These are phyloP conservation scores for Drosophila pseudotalamancana DNA, from an alignment of 2,888 invertebrate species.

Conservation along the genomic window DNA sequence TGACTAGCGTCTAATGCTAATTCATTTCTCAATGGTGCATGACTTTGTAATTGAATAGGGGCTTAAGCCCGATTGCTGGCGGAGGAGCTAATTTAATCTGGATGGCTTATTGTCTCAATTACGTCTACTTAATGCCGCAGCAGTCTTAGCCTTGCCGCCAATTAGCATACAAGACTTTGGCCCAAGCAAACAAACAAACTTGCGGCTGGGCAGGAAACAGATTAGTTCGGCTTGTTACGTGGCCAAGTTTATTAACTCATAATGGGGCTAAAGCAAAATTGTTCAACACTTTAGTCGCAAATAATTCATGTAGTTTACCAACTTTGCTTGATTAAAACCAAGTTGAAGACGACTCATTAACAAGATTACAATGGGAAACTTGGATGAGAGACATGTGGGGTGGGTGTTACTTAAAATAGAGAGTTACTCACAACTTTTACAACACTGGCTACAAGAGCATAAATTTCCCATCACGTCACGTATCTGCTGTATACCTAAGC, in stretches of 20 bases:
- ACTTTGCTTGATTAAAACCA: conserved; percentile 5
- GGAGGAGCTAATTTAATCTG: conserved; percentile 30
- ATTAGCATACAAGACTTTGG: conserved; percentile 14
- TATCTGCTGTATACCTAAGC: not conserved
- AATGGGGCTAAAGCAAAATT: conserved; percentile 28
- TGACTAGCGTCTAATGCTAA: conserved; percentile 55
- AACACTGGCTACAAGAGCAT: not conserved
- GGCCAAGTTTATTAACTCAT: conserved; percentile 9
- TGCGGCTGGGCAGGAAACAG: conserved; percentile 6
- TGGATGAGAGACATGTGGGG: not conserved
- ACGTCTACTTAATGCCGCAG: conserved; percentile 2
- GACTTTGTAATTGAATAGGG: conserved; percentile 53
- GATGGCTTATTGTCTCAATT: conserved; percentile 15
- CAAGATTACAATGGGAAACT: conserved; percentile 17
- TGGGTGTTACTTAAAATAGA: not conserved
- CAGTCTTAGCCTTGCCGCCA: conserved; percentile 15
- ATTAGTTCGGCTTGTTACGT: conserved; percentile 13
- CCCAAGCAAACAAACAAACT: not conserved
- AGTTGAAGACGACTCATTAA: conserved; percentile 6
- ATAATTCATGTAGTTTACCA: conserved; percentile 15
- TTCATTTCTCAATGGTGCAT: conserved; percentile 51
- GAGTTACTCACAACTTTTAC: not conserved
- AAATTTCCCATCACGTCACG: conserved; percentile 11
- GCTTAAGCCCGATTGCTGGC: conserved; percentile 9
- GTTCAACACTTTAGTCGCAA: conserved; percentile 34